phyloP scores from a whole-genome alignment of 2,113 vertebrate species.

The Pseudorectes ferrugineus region DNA sequence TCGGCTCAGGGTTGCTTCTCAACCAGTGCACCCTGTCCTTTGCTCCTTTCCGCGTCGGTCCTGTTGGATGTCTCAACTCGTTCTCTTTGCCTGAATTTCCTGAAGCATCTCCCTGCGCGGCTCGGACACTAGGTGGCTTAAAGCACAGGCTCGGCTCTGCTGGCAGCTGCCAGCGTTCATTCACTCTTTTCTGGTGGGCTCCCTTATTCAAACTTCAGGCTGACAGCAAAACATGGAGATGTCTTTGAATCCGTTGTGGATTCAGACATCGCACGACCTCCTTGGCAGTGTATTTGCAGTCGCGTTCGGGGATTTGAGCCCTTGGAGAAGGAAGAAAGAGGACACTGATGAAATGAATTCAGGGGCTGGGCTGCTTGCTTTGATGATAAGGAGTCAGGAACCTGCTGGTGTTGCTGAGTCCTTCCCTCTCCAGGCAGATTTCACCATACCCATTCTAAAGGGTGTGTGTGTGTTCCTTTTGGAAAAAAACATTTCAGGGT shows the following conservation, averaged over 20 bases:
- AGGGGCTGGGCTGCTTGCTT: neutral
- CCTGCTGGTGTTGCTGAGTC: neutral
- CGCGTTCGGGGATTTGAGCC: neutral
- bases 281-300: neutral
- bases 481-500: neutral
- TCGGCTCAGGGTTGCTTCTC: neutral
- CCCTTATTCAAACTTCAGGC: neutral
- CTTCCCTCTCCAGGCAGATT: neutral
- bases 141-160: constrained; percentile 12
- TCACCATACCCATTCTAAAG: neutral
- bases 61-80: neutral
- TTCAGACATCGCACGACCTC: neutral
- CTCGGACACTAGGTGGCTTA: constrained; percentile 77
- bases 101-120: neutral
- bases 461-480: neutral
- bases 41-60: neutral
- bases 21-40: fast-evolving
- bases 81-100: neutral
- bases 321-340: neutral
- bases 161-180: neutral
- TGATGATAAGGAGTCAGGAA: neutral
- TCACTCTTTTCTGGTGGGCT: constrained; percentile 44
- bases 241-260: neutral
- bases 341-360: neutral
- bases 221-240: neutral